Evolutionary conservation across 2,797 vertebrate genomes (phyloP).

Genomic region (Eremophila alpestris): DNA sequence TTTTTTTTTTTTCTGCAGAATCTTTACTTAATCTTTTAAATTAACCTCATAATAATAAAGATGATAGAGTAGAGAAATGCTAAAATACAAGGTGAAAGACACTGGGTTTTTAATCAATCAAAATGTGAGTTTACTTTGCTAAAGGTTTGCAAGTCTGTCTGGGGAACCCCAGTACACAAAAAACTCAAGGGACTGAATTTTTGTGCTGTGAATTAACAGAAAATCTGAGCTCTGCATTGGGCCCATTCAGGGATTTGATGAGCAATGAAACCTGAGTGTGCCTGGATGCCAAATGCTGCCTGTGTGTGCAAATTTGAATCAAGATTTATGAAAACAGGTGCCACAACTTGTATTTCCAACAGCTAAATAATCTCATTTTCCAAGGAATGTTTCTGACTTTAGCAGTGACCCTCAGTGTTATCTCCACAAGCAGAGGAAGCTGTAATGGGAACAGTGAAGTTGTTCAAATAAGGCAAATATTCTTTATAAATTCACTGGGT

Average conservation of each 20-base stretch:
- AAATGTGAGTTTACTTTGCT: not conserved
- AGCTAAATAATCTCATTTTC: not conserved
- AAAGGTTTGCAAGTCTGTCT: not conserved
- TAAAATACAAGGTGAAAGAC: not conserved
- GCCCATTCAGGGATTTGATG: not conserved
- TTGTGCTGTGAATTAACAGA: not conserved
- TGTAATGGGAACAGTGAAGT: not conserved
- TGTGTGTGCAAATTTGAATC: not conserved
- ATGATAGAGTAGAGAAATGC: not conserved
- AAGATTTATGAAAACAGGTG: not conserved
- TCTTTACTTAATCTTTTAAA: constrained; percentile 1
- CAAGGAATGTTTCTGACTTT: not conserved
- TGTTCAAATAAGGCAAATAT: not conserved
- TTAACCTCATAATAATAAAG: not conserved
- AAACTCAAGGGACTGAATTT: not conserved
- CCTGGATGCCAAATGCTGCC: not conserved
- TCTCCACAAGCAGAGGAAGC: not conserved
- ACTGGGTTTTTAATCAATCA: not conserved
- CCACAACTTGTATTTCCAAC: not conserved
- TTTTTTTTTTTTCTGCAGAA: not conserved
- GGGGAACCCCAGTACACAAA: not conserved
- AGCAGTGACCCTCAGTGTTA: not conserved
- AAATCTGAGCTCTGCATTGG: not conserved
- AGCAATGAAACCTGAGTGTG: not conserved
- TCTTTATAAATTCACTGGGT: not conserved